These are phyloP conservation scores for Drosophila subquinaria DNA, from an alignment of 2,888 invertebrate species.

Conservation along the genomic window DNA sequence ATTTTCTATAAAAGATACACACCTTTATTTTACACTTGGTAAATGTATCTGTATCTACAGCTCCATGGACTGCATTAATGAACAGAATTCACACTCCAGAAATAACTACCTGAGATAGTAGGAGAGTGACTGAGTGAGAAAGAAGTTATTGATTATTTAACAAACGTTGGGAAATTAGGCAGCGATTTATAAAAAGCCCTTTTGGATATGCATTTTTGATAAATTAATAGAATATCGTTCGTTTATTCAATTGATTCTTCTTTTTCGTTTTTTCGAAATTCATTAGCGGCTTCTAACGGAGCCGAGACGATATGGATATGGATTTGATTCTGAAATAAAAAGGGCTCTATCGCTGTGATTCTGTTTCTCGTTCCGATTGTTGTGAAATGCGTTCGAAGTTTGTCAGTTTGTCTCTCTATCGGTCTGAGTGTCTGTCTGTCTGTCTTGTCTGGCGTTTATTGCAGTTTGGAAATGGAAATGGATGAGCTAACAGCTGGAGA, in stretches of 20 bases:
- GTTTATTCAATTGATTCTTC: conserved; percentile 69
- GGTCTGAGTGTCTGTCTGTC: conserved; percentile 20
- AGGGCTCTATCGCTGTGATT: conserved; percentile 26
- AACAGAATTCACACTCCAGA: conserved; percentile 73
- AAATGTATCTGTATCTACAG: conserved; percentile 52
- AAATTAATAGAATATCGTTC: conserved; percentile 75
- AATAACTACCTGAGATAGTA: conserved; percentile 45
- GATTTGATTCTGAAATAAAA: conserved; percentile 6
- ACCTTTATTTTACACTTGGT: conserved; percentile 76
- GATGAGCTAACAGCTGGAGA: conserved; percentile 79
- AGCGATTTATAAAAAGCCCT: conserved; percentile 75
- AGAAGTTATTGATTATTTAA: conserved; percentile 76
- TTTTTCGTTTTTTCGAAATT: conserved; percentile 55
- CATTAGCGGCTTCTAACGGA: conserved; percentile 71
- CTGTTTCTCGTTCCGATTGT: conserved; percentile 34
- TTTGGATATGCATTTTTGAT: conserved; percentile 72
- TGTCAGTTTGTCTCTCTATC: conserved; percentile 33
- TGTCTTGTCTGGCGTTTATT: conserved; percentile 55
- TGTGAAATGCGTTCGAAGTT: conserved; percentile 51
- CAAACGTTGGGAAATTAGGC: conserved; percentile 78
- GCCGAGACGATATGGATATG: conserved; percentile 49
- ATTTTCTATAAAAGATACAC: conserved; percentile 72
- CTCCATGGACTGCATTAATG: conserved; percentile 64
- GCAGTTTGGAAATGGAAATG: conserved; percentile 75
- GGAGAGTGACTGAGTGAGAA: not conserved